Base-by-base conservation (phyloP, 2,888 invertebrate genomes). In the Chromoteleia sp. region DNA sequence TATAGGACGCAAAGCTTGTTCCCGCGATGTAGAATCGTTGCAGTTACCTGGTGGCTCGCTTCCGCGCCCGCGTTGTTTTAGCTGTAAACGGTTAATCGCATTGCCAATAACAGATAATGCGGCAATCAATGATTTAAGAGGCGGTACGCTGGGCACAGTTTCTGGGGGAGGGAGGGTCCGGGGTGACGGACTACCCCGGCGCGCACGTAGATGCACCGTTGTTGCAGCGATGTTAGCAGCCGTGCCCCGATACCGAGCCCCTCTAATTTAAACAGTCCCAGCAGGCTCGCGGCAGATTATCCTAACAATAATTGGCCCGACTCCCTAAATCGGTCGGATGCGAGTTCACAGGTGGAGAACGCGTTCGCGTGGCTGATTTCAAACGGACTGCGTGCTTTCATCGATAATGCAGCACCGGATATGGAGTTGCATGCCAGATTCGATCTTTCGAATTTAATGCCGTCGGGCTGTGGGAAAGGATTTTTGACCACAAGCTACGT, bases 51-150 rank as follows among this genome's bases (percentile, higher is more conserved):
- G 67, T 61, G 67, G 50, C 45, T 33, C 33, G 54, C 45, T 43
- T 43, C 41, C 59, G 19, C 45, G 58, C 14, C 54, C 56, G 63
- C 68, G 80, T 73, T 80, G 80, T 78, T 81, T 90, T 89, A 89
- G 89, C 87, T 86, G 89, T 90, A 90, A 91, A 89, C 90, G 90
- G 88, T 90, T 91, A 91, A 91, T 91, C 90, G 90, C 89, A 90
- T 90, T 90, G 90, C 91, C 91, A 91, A 91, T 91, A 91, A 90
- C 91, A 91, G 91, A 91, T 91, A 91, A 91, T 91, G 89, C 90
- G 88, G 90, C 90, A 89, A 91, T 91, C 90, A 89, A 91, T 91
- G 91, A 91, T 91, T 91, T 91, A 90, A 83, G 88, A 87, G 85
- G 73, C 77, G 84, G 84, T 68, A 81, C 48, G 54, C 50, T 41